Base-by-base conservation (phyloP, 1,140 invertebrate genomes). In the Steinernema khuongi region DNA sequence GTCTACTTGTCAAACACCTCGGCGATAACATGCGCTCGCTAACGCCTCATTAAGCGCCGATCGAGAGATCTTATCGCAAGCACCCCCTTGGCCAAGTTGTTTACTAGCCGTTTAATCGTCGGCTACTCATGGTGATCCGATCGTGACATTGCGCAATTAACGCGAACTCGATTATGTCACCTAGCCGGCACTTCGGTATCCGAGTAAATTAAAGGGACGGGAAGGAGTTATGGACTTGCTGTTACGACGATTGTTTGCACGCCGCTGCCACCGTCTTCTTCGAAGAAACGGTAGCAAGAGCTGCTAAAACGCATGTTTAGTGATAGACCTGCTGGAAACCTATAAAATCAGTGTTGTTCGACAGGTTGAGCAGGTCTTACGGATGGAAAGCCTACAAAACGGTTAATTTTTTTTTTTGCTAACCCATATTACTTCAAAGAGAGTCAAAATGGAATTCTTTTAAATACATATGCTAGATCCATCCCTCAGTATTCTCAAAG, bases 21-120 rank as follows among this genome's bases (percentile, higher is more conserved):
- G n/a, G 36, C 36, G 36, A 41, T 41, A 41, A 41, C 7, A 41
- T n/a, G 36, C 36, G 36, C 7, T n/a, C 36, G 7, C 50, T 60
- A 60, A 60, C 50, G 50, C 50, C 50, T 60, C 50, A 60, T 60
- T 60, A 60, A 60, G 50, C 50, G 50, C 50, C 7, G 22, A 7
- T 7, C 50, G 50, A 14, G n/a, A n/a, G 50, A 60, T 60, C 50
- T 60, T 60, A 60, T 60, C 50, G 11, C 19, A 14, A 26, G 14
- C 36, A 41, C 36, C 36, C 7, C n/a, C 7, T 60, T 60, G 11
- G 4, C 50, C 11, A 60, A 60, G 50, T 60, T 60, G 50, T 60
- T 60, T 60, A 60, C 50, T 60, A 60, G 50, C 50, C 4, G 7
- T 22, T 60, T 22, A 60, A 60, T 60, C 50, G 50, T 41, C n/a